phyloP scores from a whole-genome alignment of 2,888 invertebrate species.

The Sarcophaga subvicina region DNA sequence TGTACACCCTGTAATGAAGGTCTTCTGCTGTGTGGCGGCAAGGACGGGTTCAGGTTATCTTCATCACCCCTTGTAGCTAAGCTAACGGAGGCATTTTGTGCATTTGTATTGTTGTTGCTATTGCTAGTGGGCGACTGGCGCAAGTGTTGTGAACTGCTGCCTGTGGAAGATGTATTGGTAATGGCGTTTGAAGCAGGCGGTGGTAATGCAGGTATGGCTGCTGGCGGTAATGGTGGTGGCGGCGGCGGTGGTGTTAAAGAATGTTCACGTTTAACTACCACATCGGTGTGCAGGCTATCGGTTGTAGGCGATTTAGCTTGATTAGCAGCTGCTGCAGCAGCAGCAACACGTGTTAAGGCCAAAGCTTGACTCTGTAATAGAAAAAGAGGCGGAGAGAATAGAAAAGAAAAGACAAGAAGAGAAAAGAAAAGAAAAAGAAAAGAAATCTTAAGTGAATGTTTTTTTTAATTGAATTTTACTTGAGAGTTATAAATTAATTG shows the following conservation, averaged over 20 bases:
- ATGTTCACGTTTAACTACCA: conserved; percentile 80
- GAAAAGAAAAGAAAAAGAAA: background rate
- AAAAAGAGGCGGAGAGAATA: conserved; percentile 57
- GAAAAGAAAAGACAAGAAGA: conserved; percentile 9
- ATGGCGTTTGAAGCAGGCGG: conserved; percentile 45
- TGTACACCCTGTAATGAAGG: conserved; percentile 79
- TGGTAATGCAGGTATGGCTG: conserved; percentile 44
- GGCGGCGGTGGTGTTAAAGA: conserved; percentile 78
- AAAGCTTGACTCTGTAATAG: conserved; percentile 86
- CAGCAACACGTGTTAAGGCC: conserved; percentile 84
- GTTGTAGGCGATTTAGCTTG: conserved; percentile 82
- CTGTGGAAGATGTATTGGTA: conserved; percentile 38
- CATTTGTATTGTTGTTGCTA: conserved; percentile 46
- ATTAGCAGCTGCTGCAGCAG: conserved; percentile 76
- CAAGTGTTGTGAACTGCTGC: conserved; percentile 14
- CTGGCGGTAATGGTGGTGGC: conserved; percentile 75
- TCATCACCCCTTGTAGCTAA: conserved; percentile 34
- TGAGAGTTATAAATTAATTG: conserved; percentile 37
- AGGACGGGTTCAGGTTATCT: conserved; percentile 31
- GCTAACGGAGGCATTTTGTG: conserved; percentile 32
- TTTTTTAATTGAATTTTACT: conserved; percentile 20
- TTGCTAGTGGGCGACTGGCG: conserved; percentile 57
- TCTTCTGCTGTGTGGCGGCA: conserved; percentile 71
- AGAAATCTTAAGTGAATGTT: background rate
- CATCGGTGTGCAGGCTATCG: conserved; percentile 74